A percentile compares a stretch with the other conserved stretches of the same genome.
Conservation (phyloP, 2,113 vertebrate genomes). For the Urocitellus parryii region DNA sequence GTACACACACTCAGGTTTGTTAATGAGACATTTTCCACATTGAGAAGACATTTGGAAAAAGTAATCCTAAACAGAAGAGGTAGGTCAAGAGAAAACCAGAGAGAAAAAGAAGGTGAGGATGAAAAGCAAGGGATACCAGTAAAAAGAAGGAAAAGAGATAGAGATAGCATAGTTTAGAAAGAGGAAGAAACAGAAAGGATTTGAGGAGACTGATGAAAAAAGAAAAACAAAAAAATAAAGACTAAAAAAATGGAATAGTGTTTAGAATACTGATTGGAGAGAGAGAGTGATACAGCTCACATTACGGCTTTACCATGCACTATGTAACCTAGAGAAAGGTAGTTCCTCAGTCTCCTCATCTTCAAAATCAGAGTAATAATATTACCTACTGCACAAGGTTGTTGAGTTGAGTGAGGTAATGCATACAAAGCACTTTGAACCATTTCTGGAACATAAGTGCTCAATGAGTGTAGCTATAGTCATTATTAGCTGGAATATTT, state of each 20-base stretch:
- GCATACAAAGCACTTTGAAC: background rate
- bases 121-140: background rate
- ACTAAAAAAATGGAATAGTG: background rate
- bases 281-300: background rate
- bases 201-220: background rate
- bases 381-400: background rate
- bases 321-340: background rate
- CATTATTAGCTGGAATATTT: background rate
- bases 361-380: background rate
- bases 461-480: background rate
- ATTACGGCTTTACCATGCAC: background rate
- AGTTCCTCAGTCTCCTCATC: background rate
- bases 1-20: background rate
- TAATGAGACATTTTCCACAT: background rate
- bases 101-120: background rate
- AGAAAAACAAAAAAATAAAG: background rate
- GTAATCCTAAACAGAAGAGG: background rate
- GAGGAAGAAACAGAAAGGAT: background rate
- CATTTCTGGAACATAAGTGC: background rate
- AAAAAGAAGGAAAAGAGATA: background rate
- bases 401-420: background rate
- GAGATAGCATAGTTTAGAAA: background rate
- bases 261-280: background rate
- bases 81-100: background rate
- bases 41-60: background rate